Conservation (phyloP, 2,888 invertebrate genomes). For the Ceramica pisi region DNA sequence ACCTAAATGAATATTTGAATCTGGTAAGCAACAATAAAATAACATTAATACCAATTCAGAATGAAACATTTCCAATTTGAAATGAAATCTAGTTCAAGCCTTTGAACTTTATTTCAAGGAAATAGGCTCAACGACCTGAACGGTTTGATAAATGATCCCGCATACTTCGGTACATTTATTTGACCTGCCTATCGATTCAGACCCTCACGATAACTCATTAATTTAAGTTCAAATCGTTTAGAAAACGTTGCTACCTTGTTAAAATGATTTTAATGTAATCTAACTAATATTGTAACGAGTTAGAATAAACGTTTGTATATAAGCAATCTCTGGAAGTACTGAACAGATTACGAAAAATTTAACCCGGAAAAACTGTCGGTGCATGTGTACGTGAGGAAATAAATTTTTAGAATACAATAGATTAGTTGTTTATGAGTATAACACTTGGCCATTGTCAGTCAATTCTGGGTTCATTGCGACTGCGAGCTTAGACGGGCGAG, state of each 20-base stretch:
- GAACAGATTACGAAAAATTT: no score
- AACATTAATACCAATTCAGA: constrained; percentile 20
- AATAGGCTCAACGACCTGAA: constrained; percentile 47
- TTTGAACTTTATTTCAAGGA: constrained; percentile 41
- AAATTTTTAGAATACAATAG: no score
- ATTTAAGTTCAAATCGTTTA: constrained; percentile 36
- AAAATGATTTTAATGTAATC: background rate
- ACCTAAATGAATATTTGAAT: constrained; percentile 10
- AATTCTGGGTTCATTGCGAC: no score
- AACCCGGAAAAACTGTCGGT: no score
- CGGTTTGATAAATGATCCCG: constrained; percentile 48
- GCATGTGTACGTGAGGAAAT: no score
- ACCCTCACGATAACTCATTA: constrained; percentile 30
- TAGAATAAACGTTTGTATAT: no score
- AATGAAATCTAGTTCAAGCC: constrained; percentile 34
- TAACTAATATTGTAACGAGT: no score
- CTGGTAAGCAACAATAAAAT: constrained; percentile 21
- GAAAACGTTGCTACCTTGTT: constrained; percentile 5
- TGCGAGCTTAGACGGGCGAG: no score
- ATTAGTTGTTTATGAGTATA: no score
- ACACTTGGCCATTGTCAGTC: no score
- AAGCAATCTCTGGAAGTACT: no score
- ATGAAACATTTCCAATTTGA: constrained; percentile 33
- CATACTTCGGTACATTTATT: constrained; percentile 41
- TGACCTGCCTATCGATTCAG: constrained; percentile 34